These are phyloP conservation scores for Portevinia maculata DNA, from an alignment of 2,888 invertebrate species.

Conservation along the genomic window DNA sequence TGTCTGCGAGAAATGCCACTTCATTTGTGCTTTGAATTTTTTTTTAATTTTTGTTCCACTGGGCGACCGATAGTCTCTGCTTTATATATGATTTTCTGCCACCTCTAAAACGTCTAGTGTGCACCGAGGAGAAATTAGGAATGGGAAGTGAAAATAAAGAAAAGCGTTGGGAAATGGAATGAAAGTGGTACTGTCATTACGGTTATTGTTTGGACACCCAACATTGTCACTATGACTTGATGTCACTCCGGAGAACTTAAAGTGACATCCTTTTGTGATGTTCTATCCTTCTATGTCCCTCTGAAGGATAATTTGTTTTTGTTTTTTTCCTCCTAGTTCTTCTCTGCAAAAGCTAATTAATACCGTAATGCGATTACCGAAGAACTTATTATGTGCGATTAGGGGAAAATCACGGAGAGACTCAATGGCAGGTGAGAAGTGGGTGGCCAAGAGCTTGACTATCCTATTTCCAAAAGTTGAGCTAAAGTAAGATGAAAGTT, in stretches of 20 bases:
- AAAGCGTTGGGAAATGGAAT: constrained; percentile 35
- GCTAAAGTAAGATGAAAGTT: constrained; percentile 55
- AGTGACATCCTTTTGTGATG: constrained; percentile 24
- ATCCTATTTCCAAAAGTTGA: constrained; percentile 50
- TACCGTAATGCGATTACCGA: constrained; percentile 70
- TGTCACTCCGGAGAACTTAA: constrained; percentile 13
- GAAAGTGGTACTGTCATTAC: constrained; percentile 59
- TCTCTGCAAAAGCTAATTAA: constrained; percentile 67
- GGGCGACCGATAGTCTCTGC: constrained; percentile 19
- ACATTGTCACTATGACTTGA: constrained; percentile 39
- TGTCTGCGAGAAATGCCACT: constrained; percentile 74
- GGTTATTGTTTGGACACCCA: constrained; percentile 62
- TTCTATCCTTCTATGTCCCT: constrained; percentile 33
- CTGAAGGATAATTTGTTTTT: no score
- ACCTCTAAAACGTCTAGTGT: constrained; percentile 3
- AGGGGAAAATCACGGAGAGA: constrained; percentile 63
- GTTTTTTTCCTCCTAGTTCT: neutral
- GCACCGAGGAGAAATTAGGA: constrained; percentile 10
- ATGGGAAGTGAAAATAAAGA: constrained; percentile 25
- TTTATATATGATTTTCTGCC: no score
- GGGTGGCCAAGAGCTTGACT: constrained; percentile 23
- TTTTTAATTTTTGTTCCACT: constrained; percentile 10
- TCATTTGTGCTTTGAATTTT: constrained; percentile 64
- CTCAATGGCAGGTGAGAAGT: neutral
- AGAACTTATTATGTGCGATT: constrained; percentile 72